A percentile compares a stretch with the other conserved stretches of the same genome.
These are phyloP conservation scores for Apamea crenata DNA, from an alignment of 2,888 invertebrate genomes.

Conservation along the genomic window DNA sequence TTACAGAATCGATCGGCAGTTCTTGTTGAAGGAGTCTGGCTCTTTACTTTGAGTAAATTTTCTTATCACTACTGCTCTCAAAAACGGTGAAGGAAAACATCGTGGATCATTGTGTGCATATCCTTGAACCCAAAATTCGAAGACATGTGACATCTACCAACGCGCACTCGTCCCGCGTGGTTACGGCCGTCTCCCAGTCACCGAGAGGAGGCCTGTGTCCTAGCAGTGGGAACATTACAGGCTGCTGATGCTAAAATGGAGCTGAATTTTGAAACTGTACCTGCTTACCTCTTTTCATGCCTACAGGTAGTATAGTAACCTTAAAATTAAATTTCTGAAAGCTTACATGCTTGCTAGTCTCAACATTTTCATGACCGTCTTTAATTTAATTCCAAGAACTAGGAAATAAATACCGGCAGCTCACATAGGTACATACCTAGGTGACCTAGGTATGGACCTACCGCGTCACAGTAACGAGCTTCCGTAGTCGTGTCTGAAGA, in stretches of 20 bases:
- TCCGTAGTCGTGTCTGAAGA: constrained; percentile 57
- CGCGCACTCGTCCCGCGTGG: not conserved
- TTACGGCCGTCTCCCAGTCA: not conserved
- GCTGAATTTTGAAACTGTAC: not conserved
- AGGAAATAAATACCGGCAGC: constrained; percentile 6
- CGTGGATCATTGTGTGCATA: not conserved
- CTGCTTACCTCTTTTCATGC: not conserved
- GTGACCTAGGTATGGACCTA: constrained; percentile 2
- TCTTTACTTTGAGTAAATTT: not conserved
- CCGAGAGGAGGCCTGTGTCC: not conserved
- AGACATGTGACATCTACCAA: not conserved
- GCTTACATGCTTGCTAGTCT: not conserved
- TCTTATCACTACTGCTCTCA: not conserved
- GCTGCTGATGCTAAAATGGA: not conserved
- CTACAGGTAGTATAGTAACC: not conserved
- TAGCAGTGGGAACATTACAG: not conserved
- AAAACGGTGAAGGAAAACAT: not conserved
- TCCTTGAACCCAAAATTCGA: not conserved
- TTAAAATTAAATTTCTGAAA: not conserved
- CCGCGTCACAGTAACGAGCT: constrained; percentile 58
- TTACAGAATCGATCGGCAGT: too few relatives aligned
- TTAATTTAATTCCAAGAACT: not conserved
- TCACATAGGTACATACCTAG: not conserved
- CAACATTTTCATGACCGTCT: not conserved
- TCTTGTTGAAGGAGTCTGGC: too few relatives aligned